Percentiles rank a stretch among this genome's conserved stretches.
phyloP scores from a whole-genome alignment of 92 coral and sea anemone species.

The Galaxea fascicularis region DNA sequence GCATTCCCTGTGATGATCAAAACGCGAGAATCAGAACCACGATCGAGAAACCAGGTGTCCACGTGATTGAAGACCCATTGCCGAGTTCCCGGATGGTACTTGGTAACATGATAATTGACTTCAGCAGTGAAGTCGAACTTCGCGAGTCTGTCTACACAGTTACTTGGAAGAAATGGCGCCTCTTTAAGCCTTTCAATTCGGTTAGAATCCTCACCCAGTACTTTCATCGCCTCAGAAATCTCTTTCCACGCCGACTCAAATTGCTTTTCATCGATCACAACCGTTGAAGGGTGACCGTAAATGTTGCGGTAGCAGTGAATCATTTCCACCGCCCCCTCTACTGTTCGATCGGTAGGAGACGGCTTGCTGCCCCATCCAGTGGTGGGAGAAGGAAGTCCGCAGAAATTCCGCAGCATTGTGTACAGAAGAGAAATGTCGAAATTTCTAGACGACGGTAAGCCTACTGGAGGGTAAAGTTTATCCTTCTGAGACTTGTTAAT shows the following conservation, averaged over 20 bases:
- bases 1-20: conserved; percentile 61
- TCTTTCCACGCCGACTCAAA: conserved; percentile 68
- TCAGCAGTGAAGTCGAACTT: conserved; percentile 65
- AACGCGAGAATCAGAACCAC: conserved; percentile 58
- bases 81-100: conserved; percentile 63
- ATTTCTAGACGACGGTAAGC: conserved; percentile 44
- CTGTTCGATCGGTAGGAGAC: conserved; percentile 47
- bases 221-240: conserved; percentile 49
- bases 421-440: conserved; percentile 73
- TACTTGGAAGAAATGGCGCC: conserved; percentile 14
- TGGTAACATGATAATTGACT: conserved; percentile 27
- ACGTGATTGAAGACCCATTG: conserved; percentile 64
- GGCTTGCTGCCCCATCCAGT: conserved; percentile 69
- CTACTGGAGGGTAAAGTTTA: conserved; percentile 65
- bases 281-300: conserved; percentile 28
- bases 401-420: conserved; percentile 63
- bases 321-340: conserved; percentile 52
- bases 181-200: conserved; percentile 52
- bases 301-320: conserved; percentile 65
- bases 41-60: conserved; percentile 52
- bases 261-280: conserved; percentile 34
- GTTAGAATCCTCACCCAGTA: conserved; percentile 54
- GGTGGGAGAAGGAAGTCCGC: conserved; percentile 58
- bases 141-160: conserved; percentile 39
- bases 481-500: conserved; percentile 65